Base-by-base conservation (phyloP, 2,797 vertebrate species). In the Gallinago nigripennis region DNA sequence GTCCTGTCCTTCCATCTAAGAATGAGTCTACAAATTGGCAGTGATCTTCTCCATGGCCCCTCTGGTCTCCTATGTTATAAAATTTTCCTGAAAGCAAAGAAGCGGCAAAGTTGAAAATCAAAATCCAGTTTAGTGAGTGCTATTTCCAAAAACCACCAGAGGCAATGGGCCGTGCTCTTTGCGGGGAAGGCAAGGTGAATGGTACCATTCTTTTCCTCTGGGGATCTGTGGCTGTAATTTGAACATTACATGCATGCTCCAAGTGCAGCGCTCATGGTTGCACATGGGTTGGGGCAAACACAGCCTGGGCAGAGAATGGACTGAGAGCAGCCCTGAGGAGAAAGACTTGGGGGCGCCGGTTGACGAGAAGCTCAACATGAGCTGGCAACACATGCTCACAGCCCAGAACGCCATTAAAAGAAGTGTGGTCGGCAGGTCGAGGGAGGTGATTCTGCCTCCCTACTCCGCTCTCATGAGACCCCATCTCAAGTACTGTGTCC, bases 1-100 rank as follows among this genome's bases (percentile, higher is more conserved):
- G 98, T 75, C 99, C 99, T 11, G 99, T 99, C 71, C 98, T 98
- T 82, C 99, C 99, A 58, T 99, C 99, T 97, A 99, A 98, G 97
- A 99, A 99, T 3, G 99, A 99, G 96, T 99, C 99, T 75, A 99
- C 99, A 97, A 99, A 99, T 86, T 99, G 99, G 94, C 99, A 99
- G 70, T 99, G 99, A 97, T 99, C 99, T 97, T 99, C 99, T 68
- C 99, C 99, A 9, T 99, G 97, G 16, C 99, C 99, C 28, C 99
- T 98, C 97, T 99, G 99, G 97, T 99, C 99, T 54, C 99, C 99
- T 85, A 99, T 99, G 97, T 99, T 99, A 97, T 99, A 99, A 98
- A 99, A 99, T 96, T 98, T 98, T 82, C 99, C 99, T 99, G 82
- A 78, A 98, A 93, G 94, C 37, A 63, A 92, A 84, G 95, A 76